Percentiles rank a stretch among this genome's conserved stretches.
These are phyloP conservation scores for Lathronympha strigana DNA, from an alignment of 2,888 invertebrate genomes.

Conservation along the genomic window DNA sequence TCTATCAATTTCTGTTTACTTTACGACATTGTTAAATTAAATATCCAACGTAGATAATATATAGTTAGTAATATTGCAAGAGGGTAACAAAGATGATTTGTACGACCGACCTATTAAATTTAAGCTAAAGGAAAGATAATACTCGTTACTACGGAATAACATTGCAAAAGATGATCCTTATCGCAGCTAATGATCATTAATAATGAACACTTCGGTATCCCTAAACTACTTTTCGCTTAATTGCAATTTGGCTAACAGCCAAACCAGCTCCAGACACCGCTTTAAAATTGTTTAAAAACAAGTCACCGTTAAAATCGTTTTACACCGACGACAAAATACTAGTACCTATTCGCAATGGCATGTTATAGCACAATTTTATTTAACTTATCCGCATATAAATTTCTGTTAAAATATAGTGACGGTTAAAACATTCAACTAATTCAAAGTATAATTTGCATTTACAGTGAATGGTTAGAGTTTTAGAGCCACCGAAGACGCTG, in stretches of 20 bases:
- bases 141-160: too few relatives aligned
- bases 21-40: not conserved
- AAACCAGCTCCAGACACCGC: conserved; percentile 39
- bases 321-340: conserved; percentile 9
- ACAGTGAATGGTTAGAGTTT: conserved; percentile 9
- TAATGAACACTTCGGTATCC: conserved; percentile 41
- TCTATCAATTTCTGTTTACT: too few relatives aligned
- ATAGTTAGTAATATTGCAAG: too few relatives aligned
- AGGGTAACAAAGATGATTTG: too few relatives aligned
- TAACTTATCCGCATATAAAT: not conserved
- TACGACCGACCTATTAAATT: too few relatives aligned
- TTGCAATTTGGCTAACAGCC: conserved; percentile 47
- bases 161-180: conserved; percentile 26
- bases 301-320: conserved; percentile 13
- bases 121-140: too few relatives aligned
- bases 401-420: conserved; percentile 4
- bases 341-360: not conserved
- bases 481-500: conserved; percentile 10
- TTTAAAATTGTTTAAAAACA: conserved; percentile 36
- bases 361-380: not conserved
- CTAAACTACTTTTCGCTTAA: conserved; percentile 47
- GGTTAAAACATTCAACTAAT: conserved; percentile 18
- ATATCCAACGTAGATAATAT: too few relatives aligned
- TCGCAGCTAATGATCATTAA: conserved; percentile 38
- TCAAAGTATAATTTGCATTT: conserved; percentile 24